phyloP scores from a whole-genome alignment of 2,888 invertebrate genomes.

The Tryphoninae sp. region DNA sequence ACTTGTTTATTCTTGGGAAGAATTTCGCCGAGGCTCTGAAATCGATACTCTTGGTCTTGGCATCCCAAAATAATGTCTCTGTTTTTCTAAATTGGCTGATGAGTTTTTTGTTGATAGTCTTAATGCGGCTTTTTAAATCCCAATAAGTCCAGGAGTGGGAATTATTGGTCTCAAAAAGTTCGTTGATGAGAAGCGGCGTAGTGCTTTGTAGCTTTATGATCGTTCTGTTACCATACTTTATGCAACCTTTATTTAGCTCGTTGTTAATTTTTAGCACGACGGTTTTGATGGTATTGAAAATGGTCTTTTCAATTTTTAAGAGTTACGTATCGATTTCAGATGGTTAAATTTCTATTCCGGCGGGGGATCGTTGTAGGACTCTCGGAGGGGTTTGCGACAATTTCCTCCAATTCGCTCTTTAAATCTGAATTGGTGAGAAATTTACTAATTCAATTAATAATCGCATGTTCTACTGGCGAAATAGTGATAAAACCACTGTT shows the following conservation, averaged over 20 bases:
- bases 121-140: background rate
- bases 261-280: slow-evolving; percentile 10
- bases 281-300: slow-evolving; percentile 23
- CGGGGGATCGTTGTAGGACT: slow-evolving; percentile 18
- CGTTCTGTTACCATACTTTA: slow-evolving; percentile 33
- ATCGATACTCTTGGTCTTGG: slow-evolving; percentile 21
- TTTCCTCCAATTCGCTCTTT: no score
- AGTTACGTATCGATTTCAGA: background rate
- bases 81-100: slow-evolving; percentile 19
- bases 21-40: slow-evolving; percentile 25
- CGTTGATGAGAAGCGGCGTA: slow-evolving; percentile 1
- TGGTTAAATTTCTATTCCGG: background rate
- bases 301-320: background rate
- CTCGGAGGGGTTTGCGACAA: no score
- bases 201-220: slow-evolving; percentile 20
- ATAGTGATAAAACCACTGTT: no score
- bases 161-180: background rate
- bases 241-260: slow-evolving; percentile 7
- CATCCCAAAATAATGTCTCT: slow-evolving; percentile 26
- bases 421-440: no score
- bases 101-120: slow-evolving; percentile 20
- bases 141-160: background rate
- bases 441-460: no score
- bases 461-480: no score
- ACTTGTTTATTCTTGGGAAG: slow-evolving; percentile 38